Evolutionary conservation across 2,888 invertebrate genomes (phyloP), one percentile per base, ranked within the genome.

Genomic region (Ophion slaviceki): DNA sequence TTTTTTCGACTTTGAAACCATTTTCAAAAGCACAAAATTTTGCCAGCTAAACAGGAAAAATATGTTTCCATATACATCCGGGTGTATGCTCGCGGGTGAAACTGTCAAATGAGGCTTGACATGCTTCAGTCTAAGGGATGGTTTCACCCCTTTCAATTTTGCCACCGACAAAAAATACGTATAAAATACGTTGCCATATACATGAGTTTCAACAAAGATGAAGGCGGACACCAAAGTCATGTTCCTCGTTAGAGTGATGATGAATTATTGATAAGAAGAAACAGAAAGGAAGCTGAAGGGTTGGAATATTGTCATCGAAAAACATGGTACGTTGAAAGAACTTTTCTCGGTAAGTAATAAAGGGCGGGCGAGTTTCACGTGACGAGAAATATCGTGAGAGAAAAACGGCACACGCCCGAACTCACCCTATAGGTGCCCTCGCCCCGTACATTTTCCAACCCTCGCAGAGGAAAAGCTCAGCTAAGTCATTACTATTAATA

Each of bases 401-500:
- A 66, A 47, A 24, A 36, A 20, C 70, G 77, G 80, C 59, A 57
- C 80, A 77, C 68, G 74, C 71, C 71, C 83, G 72, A 75, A 72
- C 72, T 61, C 71, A 67, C 40, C 75, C 74, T 75, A 40, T 66
- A 53, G 17, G 53, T 59, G 68, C 62, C 67, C 53, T 66, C 36
- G 11, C 36, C 57, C 67, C 61, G 79, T 68, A 72, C 79, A 78
- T 80, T 82, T 84, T 78, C 77, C 67, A 71, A 76, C 71, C 80
- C 88, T 86, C 88, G 78, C 85, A 70, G 81, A 80, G 88, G 86
- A 87, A 91, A 91, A 92, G 89, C 86, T 89, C 85, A 87, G 86
- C 89, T 88, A 89, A 90, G 90, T 92, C 91, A 92, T 92, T 92
- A 90, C 90, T 90, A 91, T 91, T 92, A 91, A 92, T 90, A 90